A percentile compares a stretch with the other conserved stretches of the same genome.
These are phyloP conservation scores for Pyxicephalus adspersus DNA, from an alignment of 2,113 vertebrate genomes.

Conservation along the genomic window DNA sequence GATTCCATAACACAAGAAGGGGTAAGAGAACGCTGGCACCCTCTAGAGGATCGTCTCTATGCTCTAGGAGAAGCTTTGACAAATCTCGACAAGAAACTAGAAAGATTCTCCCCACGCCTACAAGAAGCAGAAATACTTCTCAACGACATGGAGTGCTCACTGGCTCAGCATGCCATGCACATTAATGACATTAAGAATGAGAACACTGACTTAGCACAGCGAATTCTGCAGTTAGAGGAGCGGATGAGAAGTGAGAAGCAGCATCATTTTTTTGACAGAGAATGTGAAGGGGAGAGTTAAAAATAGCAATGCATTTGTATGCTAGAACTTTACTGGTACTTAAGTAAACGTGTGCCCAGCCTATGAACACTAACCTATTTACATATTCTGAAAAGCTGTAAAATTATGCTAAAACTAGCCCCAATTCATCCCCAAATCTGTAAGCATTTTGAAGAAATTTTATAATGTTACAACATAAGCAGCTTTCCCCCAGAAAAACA, in stretches of 20 bases:
- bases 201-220: slow-evolving; percentile 17
- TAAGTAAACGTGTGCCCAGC: too few relatives aligned
- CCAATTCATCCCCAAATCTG: too few relatives aligned
- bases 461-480: too few relatives aligned
- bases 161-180: slow-evolving; percentile 13
- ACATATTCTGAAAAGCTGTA: too few relatives aligned
- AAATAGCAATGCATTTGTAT: neutral
- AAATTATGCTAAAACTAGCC: too few relatives aligned
- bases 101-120: slow-evolving; percentile 21
- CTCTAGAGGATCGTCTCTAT: slow-evolving; percentile 34
- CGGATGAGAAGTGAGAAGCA: neutral
- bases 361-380: too few relatives aligned
- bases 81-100: slow-evolving; percentile 33
- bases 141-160: slow-evolving; percentile 16
- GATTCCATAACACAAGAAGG: slow-evolving; percentile 38
- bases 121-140: slow-evolving; percentile 32
- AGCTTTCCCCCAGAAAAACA: too few relatives aligned
- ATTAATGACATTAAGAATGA: slow-evolving; percentile 20
- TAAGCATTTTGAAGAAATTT: too few relatives aligned
- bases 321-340: too few relatives aligned
- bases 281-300: neutral
- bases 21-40: slow-evolving; percentile 41
- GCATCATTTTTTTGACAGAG: neutral
- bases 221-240: neutral
- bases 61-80: slow-evolving; percentile 30